Conservation (phyloP, 2,113 vertebrate genomes). For the Neoarius graeffei region DNA sequence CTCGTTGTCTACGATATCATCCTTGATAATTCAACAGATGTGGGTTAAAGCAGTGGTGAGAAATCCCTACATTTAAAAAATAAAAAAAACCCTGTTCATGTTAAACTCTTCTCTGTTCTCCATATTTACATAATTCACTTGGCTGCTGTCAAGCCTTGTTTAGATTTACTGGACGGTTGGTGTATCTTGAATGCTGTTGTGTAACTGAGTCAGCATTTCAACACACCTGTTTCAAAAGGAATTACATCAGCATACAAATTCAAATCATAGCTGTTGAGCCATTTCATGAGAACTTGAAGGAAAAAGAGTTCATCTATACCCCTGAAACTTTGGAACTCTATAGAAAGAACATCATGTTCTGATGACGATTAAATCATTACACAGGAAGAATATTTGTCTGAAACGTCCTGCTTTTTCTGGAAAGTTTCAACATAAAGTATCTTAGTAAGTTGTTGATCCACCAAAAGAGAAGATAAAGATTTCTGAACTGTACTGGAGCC, state of each 20-base stretch:
- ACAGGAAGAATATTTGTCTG: not conserved
- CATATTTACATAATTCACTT: not conserved
- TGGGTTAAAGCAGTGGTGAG: not conserved
- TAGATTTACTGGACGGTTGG: not conserved
- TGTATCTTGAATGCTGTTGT: not conserved
- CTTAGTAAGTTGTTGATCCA: not conserved
- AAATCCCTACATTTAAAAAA: not conserved
- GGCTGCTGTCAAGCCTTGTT: not conserved
- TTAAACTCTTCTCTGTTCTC: not conserved
- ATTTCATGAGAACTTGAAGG: not conserved
- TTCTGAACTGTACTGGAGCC: not conserved
- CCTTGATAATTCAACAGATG: no score
- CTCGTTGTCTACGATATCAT: no score
- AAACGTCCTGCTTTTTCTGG: not conserved
- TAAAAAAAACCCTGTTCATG: not conserved
- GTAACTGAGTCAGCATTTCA: no score
- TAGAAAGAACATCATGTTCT: not conserved
- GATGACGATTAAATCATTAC: not conserved
- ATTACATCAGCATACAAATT: not conserved
- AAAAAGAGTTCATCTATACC: not conserved
- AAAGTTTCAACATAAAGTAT: not conserved
- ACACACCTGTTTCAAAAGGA: no score
- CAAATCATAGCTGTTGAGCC: not conserved
- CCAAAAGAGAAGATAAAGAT: not conserved
- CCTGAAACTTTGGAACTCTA: not conserved